phyloP scores from a whole-genome alignment of 2,797 vertebrate species.

The Eospalax fontanierii region DNA sequence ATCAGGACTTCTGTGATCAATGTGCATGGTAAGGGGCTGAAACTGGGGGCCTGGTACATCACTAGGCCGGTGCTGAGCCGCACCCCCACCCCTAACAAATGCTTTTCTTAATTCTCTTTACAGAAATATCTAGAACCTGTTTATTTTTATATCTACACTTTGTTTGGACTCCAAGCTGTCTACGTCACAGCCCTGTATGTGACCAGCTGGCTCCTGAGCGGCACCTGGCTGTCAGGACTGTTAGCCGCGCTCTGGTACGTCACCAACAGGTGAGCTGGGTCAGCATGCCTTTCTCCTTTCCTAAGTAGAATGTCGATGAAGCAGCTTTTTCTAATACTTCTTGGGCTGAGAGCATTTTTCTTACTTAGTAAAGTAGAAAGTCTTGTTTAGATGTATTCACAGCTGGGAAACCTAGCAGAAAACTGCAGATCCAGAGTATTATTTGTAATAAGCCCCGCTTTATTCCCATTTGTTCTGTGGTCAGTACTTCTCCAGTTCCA shows the following conservation, averaged over 20 bases:
- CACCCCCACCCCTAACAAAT: not conserved
- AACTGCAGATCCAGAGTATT: not conserved
- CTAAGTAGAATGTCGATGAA: not conserved
- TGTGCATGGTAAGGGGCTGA: no score
- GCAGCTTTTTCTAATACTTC: not conserved
- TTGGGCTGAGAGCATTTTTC: not conserved
- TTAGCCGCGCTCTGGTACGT: conserved; percentile 97
- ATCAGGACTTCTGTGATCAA: not conserved
- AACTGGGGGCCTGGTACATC: no score
- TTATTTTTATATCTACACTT: conserved; percentile 99
- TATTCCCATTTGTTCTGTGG: not conserved
- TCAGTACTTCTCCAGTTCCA: not conserved
- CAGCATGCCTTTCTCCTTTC: not conserved
- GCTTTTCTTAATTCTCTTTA: conserved; percentile 82
- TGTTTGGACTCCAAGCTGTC: conserved; percentile 97
- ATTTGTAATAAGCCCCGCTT: not conserved
- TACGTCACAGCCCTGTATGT: conserved; percentile 96
- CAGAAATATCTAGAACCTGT: conserved; percentile 97
- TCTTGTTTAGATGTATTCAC: not conserved
- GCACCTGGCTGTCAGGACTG: conserved; percentile 96
- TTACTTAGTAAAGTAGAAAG: not conserved
- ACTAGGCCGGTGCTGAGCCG: not conserved
- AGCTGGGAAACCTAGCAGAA: not conserved
- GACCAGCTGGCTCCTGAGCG: conserved; percentile 97
- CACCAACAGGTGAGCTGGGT: conserved; percentile 94